phyloP scores from a whole-genome alignment of 2,113 vertebrate species.

The Lutjanus erythropterus region DNA sequence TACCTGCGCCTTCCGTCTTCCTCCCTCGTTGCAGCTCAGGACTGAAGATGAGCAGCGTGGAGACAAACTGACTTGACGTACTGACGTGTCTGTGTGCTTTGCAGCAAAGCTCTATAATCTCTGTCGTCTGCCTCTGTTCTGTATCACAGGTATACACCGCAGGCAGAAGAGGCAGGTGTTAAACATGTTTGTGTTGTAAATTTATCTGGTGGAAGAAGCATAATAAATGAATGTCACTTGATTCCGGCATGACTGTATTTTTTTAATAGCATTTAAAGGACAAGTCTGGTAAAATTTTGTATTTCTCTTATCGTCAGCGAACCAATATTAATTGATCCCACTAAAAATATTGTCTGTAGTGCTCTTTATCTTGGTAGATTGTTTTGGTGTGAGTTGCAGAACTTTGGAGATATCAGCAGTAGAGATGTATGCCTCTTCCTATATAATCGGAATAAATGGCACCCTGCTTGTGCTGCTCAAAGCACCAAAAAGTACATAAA shows the following conservation, averaged over 20 bases:
- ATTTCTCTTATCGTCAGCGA: background rate
- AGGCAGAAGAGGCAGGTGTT: constrained; percentile 36
- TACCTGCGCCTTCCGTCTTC: background rate
- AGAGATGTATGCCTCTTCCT: too few species aligned
- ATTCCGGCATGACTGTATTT: constrained; percentile 21
- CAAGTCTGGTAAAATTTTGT: background rate
- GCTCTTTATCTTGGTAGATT: too few species aligned
- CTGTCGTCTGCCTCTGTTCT: constrained; percentile 42
- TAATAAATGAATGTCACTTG: constrained; percentile 63
- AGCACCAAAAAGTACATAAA: too few species aligned
- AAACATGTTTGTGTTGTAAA: constrained; percentile 51
- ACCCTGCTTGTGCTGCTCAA: too few species aligned
- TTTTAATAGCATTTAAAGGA: background rate
- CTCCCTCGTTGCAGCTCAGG: constrained; percentile 32
- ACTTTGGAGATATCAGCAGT: too few species aligned
- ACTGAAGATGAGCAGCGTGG: constrained; percentile 47
- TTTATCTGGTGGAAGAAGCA: constrained; percentile 58
- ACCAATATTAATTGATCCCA: background rate
- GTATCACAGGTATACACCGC: constrained; percentile 25
- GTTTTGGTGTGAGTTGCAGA: too few species aligned
- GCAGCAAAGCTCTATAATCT: constrained; percentile 75
- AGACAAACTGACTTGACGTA: constrained; percentile 41
- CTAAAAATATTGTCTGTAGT: background rate
- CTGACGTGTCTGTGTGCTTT: constrained; percentile 75
- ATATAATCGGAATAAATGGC: too few species aligned